phyloP scores from a whole-genome alignment of 2,888 invertebrate genomes.

The Caenorhabditis imperialis region DNA sequence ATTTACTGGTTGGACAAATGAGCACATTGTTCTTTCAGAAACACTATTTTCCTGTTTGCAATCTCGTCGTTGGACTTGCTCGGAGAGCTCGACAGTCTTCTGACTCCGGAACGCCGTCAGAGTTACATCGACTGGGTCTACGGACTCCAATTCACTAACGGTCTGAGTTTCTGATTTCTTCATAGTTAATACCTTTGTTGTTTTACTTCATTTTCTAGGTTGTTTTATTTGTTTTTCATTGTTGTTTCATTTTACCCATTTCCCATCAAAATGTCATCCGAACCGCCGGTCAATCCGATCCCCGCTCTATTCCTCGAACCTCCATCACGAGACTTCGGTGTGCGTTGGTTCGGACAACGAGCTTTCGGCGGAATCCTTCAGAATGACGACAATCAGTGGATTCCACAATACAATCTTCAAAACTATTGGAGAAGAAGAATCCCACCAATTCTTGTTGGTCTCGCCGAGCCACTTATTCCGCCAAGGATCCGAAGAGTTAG shows the following conservation, averaged over 20 bases:
- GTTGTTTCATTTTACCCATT: not conserved
- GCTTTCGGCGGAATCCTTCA: constrained; percentile 56
- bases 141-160: constrained; percentile 82
- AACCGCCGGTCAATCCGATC: no score
- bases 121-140: constrained; percentile 93
- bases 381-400: constrained; percentile 23
- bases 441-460: constrained; percentile 28
- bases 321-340: constrained; percentile 42
- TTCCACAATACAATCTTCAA: constrained; percentile 63
- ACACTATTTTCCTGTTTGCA: constrained; percentile 85
- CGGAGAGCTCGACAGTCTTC: constrained; percentile 83
- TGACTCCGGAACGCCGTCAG: constrained; percentile 81
- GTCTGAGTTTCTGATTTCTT: constrained; percentile 18
- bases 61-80: constrained; percentile 92
- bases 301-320: constrained; percentile 50
- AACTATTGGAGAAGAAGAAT: constrained; percentile 47
- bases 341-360: constrained; percentile 46
- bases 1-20: no score
- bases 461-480: constrained; percentile 42
- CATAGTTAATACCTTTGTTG: not conserved
- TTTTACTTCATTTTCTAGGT: not conserved
- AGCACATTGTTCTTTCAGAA: constrained; percentile 53
- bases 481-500: constrained; percentile 25
- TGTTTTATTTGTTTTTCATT: not conserved
- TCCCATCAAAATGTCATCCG: not conserved